Percentiles rank a stretch among this genome's conserved stretches.
Evolutionary conservation across 1,140 invertebrate genomes (phyloP).

Genomic region (Drosophila elegans): DNA sequence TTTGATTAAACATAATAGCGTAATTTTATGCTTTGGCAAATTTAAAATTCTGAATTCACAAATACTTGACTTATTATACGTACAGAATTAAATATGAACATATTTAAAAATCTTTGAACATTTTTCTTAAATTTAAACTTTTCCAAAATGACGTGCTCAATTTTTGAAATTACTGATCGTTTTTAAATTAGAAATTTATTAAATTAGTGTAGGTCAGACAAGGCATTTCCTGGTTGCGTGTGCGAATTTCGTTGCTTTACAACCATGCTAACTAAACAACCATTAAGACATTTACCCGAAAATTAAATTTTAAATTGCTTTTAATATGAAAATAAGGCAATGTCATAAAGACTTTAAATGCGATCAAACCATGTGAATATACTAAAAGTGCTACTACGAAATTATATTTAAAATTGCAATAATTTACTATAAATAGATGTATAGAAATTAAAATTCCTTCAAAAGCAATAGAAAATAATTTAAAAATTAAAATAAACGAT

Average conservation of each 20-base stretch:
- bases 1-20: not conserved
- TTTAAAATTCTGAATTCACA: no score
- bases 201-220: conserved; percentile 16
- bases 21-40: no score
- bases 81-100: no score
- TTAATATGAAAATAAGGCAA: not conserved
- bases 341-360: not conserved
- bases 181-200: conserved; percentile 7
- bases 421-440: not conserved
- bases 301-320: conserved; percentile 9
- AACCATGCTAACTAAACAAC: conserved; percentile 15
- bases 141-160: no score
- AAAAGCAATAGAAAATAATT: not conserved
- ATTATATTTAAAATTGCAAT: not conserved
- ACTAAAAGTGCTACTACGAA: not conserved
- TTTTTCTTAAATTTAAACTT: no score
- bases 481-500: no score
- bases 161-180: no score
- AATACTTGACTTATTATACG: no score
- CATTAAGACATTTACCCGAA: not conserved
- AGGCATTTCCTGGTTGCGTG: conserved; percentile 30
- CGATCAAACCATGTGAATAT: not conserved
- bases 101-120: no score
- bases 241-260: conserved; percentile 12
- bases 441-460: not conserved